Base-by-base conservation (phyloP, 2,113 vertebrate species). In the Cercopithecus mona region DNA sequence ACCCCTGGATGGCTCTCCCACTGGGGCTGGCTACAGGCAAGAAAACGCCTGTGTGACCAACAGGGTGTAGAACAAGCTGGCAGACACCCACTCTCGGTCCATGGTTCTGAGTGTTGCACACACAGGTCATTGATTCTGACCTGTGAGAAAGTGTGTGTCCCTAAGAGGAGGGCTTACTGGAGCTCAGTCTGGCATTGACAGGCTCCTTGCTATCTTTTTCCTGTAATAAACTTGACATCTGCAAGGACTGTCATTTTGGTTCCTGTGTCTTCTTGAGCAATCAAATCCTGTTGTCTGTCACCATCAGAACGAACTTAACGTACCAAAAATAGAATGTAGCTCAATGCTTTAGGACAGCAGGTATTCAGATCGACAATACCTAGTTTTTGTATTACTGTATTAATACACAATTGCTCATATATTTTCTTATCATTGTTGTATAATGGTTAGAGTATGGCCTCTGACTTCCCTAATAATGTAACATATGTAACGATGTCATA, bases 281-380 rank as follows among this genome's bases (percentile, higher is more conserved):
- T 14, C 64, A 16, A 27, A 40, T 40, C 6, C 70, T 22, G 55
- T 7, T 27, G 55, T 9, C 68, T 32, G 11, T 50, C 32, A 4
- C 25, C 38, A 0, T 4, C 14, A 25, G 66, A 0, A 5, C 1
- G 25, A n/a, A 23, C 27, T 3, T 25, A 10, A 43, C 16, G 8
- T 3, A 8, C 5, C 8, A 7, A 30, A 40, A 27, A 27, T 6
- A 35, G 13, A 35, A 14, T 0, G 0, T 6, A 17, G 55, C 45
- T 43, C 22, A 14, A 45, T 22, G 30, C 52, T 43, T 18, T 4
- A 6, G 12, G 72, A 30, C 0, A 52, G 40, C 2, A 70, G 1
- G n/a, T 16, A 6, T 18, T 66, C 43, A 64, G 30, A 32, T 40
- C 38, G 40, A 55, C 7, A 30, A 50, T 22, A 6, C 5, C 16